Evolutionary conservation across 2,888 invertebrate genomes (phyloP).

Genomic region (Drosophila demipolita): DNA sequence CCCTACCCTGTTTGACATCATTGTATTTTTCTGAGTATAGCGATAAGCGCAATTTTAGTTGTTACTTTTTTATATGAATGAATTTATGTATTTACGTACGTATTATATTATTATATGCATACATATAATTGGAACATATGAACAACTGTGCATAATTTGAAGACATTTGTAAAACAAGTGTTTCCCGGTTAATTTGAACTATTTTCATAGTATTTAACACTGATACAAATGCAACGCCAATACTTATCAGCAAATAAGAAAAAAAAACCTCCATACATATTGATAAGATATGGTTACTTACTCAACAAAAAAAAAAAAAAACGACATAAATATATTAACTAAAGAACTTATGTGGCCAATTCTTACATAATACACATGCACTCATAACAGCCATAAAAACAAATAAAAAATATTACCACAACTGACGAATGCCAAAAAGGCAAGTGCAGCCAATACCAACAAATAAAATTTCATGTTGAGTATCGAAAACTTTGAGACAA

Average conservation of each 20-base stretch:
- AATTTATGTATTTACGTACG: background rate
- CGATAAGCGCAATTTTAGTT: background rate
- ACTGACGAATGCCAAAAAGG: conserved; percentile 77
- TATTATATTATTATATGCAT: too few relatives aligned
- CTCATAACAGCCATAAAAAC: conserved; percentile 2
- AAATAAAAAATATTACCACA: conserved; percentile 68
- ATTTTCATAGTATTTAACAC: background rate
- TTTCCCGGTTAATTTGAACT: conserved; percentile 15
- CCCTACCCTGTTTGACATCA: background rate
- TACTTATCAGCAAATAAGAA: conserved; percentile 10
- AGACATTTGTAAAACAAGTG: conserved; percentile 21
- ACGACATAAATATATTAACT: background rate
- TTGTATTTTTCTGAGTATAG: background rate
- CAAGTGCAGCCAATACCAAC: conserved; percentile 65
- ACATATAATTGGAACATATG: background rate
- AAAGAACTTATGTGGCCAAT: background rate
- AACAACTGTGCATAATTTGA: background rate
- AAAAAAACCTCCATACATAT: conserved; percentile 1
- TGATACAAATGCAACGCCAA: background rate
- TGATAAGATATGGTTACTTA: conserved; percentile 32
- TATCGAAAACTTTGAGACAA: conserved; percentile 24
- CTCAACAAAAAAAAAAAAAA: background rate
- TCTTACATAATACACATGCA: conserved; percentile 36
- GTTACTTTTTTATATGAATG: background rate
- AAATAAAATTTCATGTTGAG: conserved; percentile 74